Evolutionary conservation across 2,113 vertebrate genomes (phyloP).

Genomic region (Leptosomus discolor): DNA sequence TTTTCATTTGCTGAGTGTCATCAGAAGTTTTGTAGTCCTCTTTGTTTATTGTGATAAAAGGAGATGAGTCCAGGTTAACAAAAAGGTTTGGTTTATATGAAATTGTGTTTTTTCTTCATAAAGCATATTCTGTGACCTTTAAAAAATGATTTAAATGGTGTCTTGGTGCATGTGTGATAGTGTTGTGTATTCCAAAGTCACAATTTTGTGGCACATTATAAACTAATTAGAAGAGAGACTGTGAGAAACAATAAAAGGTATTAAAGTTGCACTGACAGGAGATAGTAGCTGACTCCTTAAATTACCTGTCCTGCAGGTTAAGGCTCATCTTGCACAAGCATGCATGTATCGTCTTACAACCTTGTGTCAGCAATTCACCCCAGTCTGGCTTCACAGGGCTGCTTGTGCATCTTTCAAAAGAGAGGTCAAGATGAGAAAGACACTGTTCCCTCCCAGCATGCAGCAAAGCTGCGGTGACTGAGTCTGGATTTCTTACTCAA

Average conservation of each 20-base stretch:
- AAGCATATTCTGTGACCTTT: not conserved
- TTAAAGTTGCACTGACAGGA: not conserved
- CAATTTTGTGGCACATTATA: not conserved
- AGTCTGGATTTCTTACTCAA: not conserved
- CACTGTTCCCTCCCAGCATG: not conserved
- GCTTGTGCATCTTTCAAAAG: not conserved
- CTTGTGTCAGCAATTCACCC: not conserved
- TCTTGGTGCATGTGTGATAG: not conserved
- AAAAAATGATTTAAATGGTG: not conserved
- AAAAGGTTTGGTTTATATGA: not conserved
- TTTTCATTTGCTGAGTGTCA: not conserved
- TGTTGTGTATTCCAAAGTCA: not conserved
- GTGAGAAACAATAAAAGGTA: not conserved
- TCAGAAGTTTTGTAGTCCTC: not conserved
- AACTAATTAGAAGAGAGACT: not conserved
- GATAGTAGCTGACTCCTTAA: not conserved
- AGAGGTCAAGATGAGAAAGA: not conserved
- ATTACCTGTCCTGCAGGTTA: not conserved
- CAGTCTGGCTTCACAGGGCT: not conserved
- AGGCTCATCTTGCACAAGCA: not conserved
- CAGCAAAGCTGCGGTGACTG: not conserved
- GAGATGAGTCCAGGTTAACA: not conserved
- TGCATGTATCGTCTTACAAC: not conserved
- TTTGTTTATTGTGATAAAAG: not conserved
- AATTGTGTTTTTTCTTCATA: not conserved